Evolutionary conservation across 2,888 invertebrate species (phyloP), one percentile per base, ranked within the genome.

Genomic region (Reticulitermes lucifugus): DNA sequence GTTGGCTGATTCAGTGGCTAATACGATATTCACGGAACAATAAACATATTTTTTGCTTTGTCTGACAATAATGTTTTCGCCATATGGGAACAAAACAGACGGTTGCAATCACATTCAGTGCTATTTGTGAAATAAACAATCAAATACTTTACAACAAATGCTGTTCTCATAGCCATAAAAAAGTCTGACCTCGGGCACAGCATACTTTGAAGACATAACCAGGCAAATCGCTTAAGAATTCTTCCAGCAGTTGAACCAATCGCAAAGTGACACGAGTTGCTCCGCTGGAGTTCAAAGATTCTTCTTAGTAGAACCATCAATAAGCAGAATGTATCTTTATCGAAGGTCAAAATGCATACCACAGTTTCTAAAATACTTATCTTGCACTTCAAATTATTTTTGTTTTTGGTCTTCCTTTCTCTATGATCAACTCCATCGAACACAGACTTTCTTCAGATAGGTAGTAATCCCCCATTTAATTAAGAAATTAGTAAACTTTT

Each of bases 111-210:
- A 65, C n/a, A 25, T 65, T n/a, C n/a, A 65, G n/a, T 65, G 65
- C 65, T 65, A 65, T 65, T 65, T 65, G 65, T 65, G 65, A 65
- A 65, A 65, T 25, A 65, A 65, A 65, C n/a, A 65, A 65, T 65
- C 65, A 65, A 65, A 65, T 65, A 65, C 65, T 65, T 65, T 65
- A 65, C 9, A 65, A 65, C 12, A 25, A 65, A 65, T 2, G 60
- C 60, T 60, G 18, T 21, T 60, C 21, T 2, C 60, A n/a, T 60
- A 60, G 25, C 25, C 25, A n/a, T 65, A 65, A 65, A n/a, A 65
- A 65, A 12, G 60, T 7, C n/a, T 21, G 60, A 21, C n/a, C 65
- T n/a, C 3, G 65, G 1, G 65, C 7, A 4, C 6, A 25, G n/a
- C 65, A 12, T 60, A 60, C 10, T 60, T 60, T 60, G 18, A 1